These are phyloP conservation scores for Tachuris rubrigastra DNA, from an alignment of 2,113 vertebrate genomes.

Conservation along the genomic window DNA sequence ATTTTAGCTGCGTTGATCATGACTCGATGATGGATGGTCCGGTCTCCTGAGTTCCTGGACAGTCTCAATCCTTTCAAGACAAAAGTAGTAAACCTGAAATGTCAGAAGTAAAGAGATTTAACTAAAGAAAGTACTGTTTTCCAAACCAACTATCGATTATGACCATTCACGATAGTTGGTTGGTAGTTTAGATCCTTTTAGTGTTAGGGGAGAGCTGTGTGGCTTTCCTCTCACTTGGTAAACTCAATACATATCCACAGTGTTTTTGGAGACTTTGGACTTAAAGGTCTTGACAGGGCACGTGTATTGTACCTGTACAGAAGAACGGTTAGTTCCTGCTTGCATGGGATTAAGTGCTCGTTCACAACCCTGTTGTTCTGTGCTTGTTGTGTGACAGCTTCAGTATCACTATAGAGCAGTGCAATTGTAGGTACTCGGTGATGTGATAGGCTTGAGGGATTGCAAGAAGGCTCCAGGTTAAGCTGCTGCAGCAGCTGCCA, in stretches of 20 bases:
- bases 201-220: background rate
- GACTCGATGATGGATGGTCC: background rate
- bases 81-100: background rate
- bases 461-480: background rate
- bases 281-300: background rate
- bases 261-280: background rate
- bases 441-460: background rate
- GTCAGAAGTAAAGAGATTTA: background rate
- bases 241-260: background rate
- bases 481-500: background rate
- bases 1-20: background rate
- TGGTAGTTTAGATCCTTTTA: background rate
- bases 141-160: background rate
- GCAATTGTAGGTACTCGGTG: background rate
- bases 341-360: background rate
- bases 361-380: background rate
- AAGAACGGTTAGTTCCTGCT: background rate
- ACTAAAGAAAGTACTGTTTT: background rate
- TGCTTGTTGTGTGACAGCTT: background rate
- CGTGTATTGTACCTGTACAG: background rate
- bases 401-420: background rate
- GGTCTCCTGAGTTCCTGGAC: background rate
- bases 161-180: background rate
- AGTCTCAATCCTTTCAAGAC: background rate
- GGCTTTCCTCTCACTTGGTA: background rate